Percentiles rank a stretch among this genome's conserved stretches.
Conservation (phyloP, 2,888 invertebrate species). For the Macroteleia sp. region DNA sequence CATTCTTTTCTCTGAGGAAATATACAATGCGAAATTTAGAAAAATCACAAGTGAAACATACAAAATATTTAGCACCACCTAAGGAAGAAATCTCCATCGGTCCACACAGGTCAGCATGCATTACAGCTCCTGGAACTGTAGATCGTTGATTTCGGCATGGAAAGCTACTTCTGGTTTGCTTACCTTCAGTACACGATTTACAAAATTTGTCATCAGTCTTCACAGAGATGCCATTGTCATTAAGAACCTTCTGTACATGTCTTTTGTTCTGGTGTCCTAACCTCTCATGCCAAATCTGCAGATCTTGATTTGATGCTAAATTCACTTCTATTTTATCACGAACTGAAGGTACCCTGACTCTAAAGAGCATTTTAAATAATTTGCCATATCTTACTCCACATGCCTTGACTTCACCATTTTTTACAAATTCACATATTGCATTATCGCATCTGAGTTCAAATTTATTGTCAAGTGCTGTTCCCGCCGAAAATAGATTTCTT, state of each 20-base stretch:
- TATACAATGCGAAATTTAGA: constrained; percentile 65
- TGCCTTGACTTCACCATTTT: constrained; percentile 26
- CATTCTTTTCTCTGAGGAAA: constrained; percentile 24
- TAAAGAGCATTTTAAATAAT: constrained; percentile 22
- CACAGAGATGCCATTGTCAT: constrained; percentile 67
- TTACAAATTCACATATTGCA: constrained; percentile 21
- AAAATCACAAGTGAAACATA: constrained; percentile 64
- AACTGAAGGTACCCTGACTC: not conserved
- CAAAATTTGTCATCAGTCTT: constrained; percentile 63
- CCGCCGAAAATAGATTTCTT: no score
- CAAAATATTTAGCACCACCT: constrained; percentile 55
- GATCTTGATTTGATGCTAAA: constrained; percentile 19
- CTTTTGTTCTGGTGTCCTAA: constrained; percentile 76
- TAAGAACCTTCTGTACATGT: constrained; percentile 69
- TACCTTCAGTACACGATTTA: constrained; percentile 72
- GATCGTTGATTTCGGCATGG: constrained; percentile 59
- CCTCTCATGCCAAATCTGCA: constrained; percentile 73
- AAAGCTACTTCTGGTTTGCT: constrained; percentile 70
- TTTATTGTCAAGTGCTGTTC: no score
- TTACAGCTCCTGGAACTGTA: constrained; percentile 67
- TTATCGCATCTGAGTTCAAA: no score
- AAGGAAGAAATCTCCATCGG: constrained; percentile 65
- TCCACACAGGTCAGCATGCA: constrained; percentile 72
- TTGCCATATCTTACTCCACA: constrained; percentile 25
- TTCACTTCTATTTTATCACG: constrained; percentile 37